phyloP scores from a whole-genome alignment of 2,888 invertebrate genomes.

The Apamea crenata region DNA sequence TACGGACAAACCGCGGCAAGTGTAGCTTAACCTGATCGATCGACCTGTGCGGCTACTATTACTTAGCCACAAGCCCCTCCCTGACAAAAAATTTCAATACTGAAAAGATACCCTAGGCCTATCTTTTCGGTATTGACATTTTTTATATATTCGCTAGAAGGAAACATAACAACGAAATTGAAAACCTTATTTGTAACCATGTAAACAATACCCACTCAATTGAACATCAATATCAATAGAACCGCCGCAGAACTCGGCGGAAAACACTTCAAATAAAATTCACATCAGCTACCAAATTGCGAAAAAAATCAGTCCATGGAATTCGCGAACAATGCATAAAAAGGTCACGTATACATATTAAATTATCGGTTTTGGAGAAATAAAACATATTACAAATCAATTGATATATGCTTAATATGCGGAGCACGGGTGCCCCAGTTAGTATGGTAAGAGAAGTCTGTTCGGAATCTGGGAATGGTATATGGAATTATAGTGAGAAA shows the following conservation, averaged over 20 bases:
- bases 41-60: too few relatives aligned
- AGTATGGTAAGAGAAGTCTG: slow-evolving; percentile 50
- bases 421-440: slow-evolving; percentile 60
- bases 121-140: neutral
- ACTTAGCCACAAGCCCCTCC: too few relatives aligned
- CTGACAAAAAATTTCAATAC: neutral
- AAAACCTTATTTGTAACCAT: slow-evolving; percentile 34
- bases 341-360: slow-evolving; percentile 67
- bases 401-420: slow-evolving; percentile 62
- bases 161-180: slow-evolving; percentile 14
- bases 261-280: slow-evolving; percentile 56
- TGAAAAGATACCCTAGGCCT: neutral
- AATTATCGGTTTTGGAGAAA: slow-evolving; percentile 66
- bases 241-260: slow-evolving; percentile 15
- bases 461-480: slow-evolving; percentile 31
- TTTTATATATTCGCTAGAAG: neutral
- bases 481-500: slow-evolving; percentile 31
- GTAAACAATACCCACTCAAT: slow-evolving; percentile 48
- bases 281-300: slow-evolving; percentile 58
- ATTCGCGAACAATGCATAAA: slow-evolving; percentile 49
- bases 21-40: too few relatives aligned
- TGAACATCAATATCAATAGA: slow-evolving; percentile 51
- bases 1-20: too few relatives aligned
- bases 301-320: slow-evolving; percentile 50
- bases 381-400: slow-evolving; percentile 70